Base-by-base conservation (phyloP, 2,113 vertebrate species). In the Phrynosoma platyrhinos region DNA sequence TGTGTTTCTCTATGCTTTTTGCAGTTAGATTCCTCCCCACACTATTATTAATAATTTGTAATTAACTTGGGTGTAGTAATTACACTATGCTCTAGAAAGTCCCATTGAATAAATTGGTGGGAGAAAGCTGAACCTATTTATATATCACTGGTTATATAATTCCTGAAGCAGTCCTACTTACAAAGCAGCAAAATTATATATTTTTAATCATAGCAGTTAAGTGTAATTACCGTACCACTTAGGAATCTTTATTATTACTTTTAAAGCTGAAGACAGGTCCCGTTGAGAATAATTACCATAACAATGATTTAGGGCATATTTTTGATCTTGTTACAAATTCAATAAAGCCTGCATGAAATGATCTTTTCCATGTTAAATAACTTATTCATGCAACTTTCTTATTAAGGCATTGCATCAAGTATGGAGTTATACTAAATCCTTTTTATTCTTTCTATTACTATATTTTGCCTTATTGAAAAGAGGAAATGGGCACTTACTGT, bases 141-240 rank as follows among this genome's bases (percentile, higher is more conserved):
- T 94, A 96, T 93, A 93, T 93, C 87, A 91, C 84, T 32, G 88
- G 87, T 95, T 95, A 88, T 55, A 42, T 93, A 94, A 95, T 94
- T 95, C 72, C 87, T 77, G 8, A 92, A 88, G 92, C 94, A 93
- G 88, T 90, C 96, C 94, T 96, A 27, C 92, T 89, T 91, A 95
- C 96, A 92, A 93, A 88, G 79, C 92, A 66, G 92, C 91, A 95
- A 93, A 95, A 95, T 95, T 96, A 95, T 95, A 94, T 96, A 78
- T 88, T 96, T 96, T 94, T 97, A 96, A 97, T 97, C 96, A 96
- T 75, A 95, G 91, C 90, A 93, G 92, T 96, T 97, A 96, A 94
- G 71, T 92, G 85, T 96, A 97, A 97, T 97, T 97, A 96, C 95
- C 94, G 91, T 94, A 91, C 93, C 88, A 95, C 91, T 96, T 95